These are phyloP conservation scores for Amphiprion ocellaris DNA, from an alignment of 2,113 vertebrate genomes.

Conservation along the genomic window DNA sequence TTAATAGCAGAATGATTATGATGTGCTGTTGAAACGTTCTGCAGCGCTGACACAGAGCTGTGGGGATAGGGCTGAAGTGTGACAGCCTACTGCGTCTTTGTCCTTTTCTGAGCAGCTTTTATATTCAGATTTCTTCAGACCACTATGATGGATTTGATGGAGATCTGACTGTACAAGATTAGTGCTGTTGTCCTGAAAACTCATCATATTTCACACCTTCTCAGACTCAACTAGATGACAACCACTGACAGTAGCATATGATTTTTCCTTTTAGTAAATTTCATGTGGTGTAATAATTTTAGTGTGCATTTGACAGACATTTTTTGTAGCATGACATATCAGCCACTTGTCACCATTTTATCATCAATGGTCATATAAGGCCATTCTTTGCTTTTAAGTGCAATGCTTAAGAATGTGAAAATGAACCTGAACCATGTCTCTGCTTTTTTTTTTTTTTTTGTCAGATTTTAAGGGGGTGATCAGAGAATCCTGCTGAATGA, in stretches of 20 bases:
- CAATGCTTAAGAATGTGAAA: conserved; percentile 28
- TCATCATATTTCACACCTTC: not conserved
- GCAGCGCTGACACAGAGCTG: too few species aligned
- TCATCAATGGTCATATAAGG: not conserved
- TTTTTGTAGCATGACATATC: not conserved
- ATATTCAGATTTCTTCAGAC: not conserved
- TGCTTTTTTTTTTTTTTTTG: conserved; percentile 3
- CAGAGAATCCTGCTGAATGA: conserved; percentile 9
- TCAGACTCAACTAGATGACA: not conserved
- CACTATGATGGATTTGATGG: not conserved
- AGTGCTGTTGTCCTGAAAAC: not conserved
- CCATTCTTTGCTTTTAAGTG: conserved; percentile 23
- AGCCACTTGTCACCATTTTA: not conserved
- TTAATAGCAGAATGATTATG: too few species aligned
- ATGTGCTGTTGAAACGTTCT: too few species aligned
- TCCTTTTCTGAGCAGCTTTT: not conserved
- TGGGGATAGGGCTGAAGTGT: not conserved
- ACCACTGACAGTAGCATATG: not conserved
- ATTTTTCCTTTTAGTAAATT: not conserved
- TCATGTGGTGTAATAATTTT: not conserved
- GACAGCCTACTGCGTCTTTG: not conserved
- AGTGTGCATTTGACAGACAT: not conserved
- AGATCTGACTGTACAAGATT: not conserved
- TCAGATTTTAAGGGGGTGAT: conserved; percentile 25
- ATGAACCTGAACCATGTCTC: conserved; percentile 18